Evolutionary conservation across 2,113 vertebrate species (phyloP).

Genomic region (Lota lota): DNA sequence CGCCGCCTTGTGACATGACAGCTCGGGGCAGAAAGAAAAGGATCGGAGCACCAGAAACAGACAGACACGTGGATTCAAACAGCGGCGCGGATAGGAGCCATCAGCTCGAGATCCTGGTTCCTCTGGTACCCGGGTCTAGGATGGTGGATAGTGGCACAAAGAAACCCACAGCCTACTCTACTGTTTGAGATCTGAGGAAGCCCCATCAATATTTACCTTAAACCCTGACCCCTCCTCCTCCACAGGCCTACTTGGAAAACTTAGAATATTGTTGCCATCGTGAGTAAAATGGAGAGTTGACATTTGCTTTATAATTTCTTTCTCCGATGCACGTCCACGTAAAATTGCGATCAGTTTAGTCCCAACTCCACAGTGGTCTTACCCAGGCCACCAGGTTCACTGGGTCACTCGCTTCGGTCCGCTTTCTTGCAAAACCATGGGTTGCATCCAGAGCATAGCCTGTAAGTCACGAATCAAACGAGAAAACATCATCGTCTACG

Average conservation of each 20-base stretch:
- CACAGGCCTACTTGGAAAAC: not conserved
- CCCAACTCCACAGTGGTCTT: slow-evolving; percentile 39
- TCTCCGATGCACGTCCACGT: slow-evolving; percentile 47
- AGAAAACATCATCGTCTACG: slow-evolving; percentile 93
- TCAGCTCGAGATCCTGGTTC: slow-evolving; percentile 24
- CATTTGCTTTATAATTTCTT: not conserved
- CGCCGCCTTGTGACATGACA: slow-evolving; percentile 75
- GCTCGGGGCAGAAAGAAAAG: slow-evolving; percentile 67
- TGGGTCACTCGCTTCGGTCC: slow-evolving; percentile 43
- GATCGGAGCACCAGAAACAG: slow-evolving; percentile 57
- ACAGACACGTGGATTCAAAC: slow-evolving; percentile 33
- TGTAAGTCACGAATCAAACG: slow-evolving; percentile 92
- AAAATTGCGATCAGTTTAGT: slow-evolving; percentile 18
- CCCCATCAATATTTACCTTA: slow-evolving; percentile 6
- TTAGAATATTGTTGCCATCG: not conserved
- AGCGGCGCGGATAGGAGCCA: slow-evolving; percentile 33
- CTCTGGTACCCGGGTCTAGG: slow-evolving; percentile 6
- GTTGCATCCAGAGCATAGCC: slow-evolving; percentile 94
- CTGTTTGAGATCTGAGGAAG: slow-evolving; percentile 16
- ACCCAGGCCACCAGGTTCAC: slow-evolving; percentile 39
- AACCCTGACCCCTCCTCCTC: not conserved
- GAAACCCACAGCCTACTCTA: not conserved
- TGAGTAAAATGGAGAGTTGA: slow-evolving; percentile 17
- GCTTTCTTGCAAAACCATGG: slow-evolving; percentile 76
- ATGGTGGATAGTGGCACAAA: slow-evolving; percentile 14